phyloP scores from a whole-genome alignment of 2,113 vertebrate species.

The Labeo rohita region DNA sequence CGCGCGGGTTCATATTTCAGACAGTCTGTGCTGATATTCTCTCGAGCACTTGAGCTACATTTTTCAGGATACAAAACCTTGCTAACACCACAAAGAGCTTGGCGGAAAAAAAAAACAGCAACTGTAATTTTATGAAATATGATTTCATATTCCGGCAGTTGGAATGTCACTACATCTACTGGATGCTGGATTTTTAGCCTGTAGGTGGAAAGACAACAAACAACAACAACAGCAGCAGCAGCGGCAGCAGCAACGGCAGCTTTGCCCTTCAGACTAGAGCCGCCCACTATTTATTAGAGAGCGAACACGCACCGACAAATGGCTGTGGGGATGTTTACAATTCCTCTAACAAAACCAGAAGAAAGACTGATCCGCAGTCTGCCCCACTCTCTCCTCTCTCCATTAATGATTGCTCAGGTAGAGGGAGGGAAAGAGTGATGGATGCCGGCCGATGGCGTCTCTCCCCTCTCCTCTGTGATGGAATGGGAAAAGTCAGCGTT shows the following conservation, averaged over 20 bases:
- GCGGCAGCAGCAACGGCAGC: not conserved
- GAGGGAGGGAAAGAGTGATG: constrained; percentile 47
- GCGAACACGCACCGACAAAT: constrained; percentile 41
- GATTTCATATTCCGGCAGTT: not conserved
- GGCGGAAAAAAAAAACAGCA: not conserved
- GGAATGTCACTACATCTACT: not conserved
- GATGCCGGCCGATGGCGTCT: constrained; percentile 39
- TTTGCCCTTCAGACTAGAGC: constrained; percentile 40
- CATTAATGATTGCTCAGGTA: constrained; percentile 50
- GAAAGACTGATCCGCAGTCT: constrained; percentile 28
- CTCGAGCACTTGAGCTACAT: constrained; percentile 5
- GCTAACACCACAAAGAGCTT: constrained; percentile 21
- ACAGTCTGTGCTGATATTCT: constrained; percentile 18
- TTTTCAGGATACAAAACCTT: constrained; percentile 13
- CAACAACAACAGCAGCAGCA: not conserved
- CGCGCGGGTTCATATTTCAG: constrained; percentile 2
- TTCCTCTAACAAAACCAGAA: constrained; percentile 46
- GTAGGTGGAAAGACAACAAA: not conserved
- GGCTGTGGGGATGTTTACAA: constrained; percentile 49
- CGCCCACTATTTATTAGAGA: constrained; percentile 29
- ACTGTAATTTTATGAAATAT: constrained; percentile 23
- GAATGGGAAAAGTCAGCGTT: constrained; percentile 60
- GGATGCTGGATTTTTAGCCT: not conserved
- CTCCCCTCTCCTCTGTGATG: constrained; percentile 34
- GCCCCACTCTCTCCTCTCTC: constrained; percentile 34